Evolutionary conservation across 2,113 vertebrate species (phyloP).

Genomic region (Gymnarchus niloticus): DNA sequence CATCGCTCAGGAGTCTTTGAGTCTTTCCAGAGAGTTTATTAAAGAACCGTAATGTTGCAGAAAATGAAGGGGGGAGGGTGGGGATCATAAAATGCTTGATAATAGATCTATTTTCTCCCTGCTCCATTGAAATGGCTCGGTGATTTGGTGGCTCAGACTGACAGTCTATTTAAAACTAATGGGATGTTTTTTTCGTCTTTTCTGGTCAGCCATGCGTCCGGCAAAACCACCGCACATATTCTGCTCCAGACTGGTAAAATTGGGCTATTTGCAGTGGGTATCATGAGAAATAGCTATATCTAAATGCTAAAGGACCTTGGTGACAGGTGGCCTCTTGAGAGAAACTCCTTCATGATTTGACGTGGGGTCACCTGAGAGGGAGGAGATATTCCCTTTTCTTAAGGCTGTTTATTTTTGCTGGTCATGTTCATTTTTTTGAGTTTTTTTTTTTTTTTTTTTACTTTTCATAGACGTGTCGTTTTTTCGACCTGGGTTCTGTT

Average conservation of each 20-base stretch:
- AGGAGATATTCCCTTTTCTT: neutral
- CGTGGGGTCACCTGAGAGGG: neutral
- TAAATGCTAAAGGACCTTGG: conserved; percentile 10
- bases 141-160: conserved; percentile 17
- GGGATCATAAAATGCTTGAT: neutral
- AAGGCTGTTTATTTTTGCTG: neutral
- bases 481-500: neutral
- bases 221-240: conserved; percentile 6
- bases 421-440: neutral
- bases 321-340: neutral
- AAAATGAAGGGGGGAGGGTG: neutral
- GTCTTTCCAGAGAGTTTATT: conserved; percentile 17
- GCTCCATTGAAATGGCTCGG: conserved; percentile 11
- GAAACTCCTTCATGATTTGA: neutral
- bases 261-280: neutral
- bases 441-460: neutral
- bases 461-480: neutral
- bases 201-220: neutral
- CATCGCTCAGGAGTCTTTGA: neutral
- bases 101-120: conserved; percentile 11
- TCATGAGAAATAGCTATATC: conserved; percentile 6
- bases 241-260: neutral
- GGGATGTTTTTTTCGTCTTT: neutral
- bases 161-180: conserved; percentile 17
- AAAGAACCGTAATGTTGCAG: neutral